Base-by-base conservation (phyloP, 2,888 invertebrate species). In the Stenodera caucasica region DNA sequence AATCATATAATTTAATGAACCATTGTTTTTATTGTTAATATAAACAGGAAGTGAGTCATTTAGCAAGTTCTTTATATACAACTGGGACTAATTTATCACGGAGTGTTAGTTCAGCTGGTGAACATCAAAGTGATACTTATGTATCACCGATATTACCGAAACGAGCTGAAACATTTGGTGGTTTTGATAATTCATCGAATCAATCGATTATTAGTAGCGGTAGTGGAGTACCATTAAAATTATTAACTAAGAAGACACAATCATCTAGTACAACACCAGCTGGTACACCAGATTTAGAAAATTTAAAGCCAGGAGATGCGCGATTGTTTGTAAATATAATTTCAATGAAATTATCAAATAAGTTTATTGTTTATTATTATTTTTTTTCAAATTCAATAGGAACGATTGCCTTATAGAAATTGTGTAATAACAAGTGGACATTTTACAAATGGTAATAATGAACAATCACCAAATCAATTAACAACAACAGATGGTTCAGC, bases 111-210 rank as follows among this genome's bases (percentile, higher is more conserved):
- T 96, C 96, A 26, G 96, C 93, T 0, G 96, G 96, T 5, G 96
- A 97, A 81, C 88, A 94, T 55, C 93, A 95, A 72, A 94, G 93
- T 73, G 88, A 89, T 26, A 87, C 90, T 0, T 96, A 92, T 78
- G 88, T 91, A 64, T 91, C 93, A 29, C 92, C 94, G 14, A 90
- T 91, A 35, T 81, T 97, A 64, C 96, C 97, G 15, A 90, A 95
- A 71, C 85, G 97, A 30, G 97, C 97, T 0, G 97, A 97, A 82
- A 97, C 97, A 3, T 98, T 97, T 81, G 96, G 96, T 1, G 97
- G 97, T 8, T 97, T 97, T 76, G 97, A 97, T 81, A 85, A 85
- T 72, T 73, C 76, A 5, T 18, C 40, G 11, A 76, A 74, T 65
- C 79, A 76, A 57, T 75, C 71, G 14, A 59, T 57, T n/a, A 18